Base-by-base conservation (phyloP, 2,797 vertebrate species). In the Natrix natrix region DNA sequence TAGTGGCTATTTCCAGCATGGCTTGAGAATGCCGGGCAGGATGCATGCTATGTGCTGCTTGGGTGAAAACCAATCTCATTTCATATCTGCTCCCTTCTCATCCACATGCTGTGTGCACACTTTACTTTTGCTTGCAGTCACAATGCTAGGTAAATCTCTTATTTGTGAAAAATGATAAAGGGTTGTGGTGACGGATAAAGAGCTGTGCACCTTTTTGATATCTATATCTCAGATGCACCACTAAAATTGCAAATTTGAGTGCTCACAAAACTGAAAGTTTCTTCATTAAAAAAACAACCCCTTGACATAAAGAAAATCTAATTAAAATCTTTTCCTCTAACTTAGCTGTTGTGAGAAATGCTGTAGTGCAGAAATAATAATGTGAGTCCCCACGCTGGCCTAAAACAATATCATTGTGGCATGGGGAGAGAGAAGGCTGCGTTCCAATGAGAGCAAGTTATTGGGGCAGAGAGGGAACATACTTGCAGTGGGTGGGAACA, bases 1-100 rank as follows among this genome's bases (percentile, higher is more conserved):
- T 13, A 90, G 87, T 94, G 96, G 97, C 96, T 97, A 97, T 97
- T 97, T 97, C 95, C 95, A 97, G 97, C 96, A 60, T 87, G 94
- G 91, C 92, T 91, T 0, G 17, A 88, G 96, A 90, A 95, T 90
- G 91, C 93, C 3, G 94, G n/a, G 93, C 92, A 69, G 94, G 96
- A 93, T 0, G 90, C 94, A 92, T 91, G 28, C 94, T 95, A 96
- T 97, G 96, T 97, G 96, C 97, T 96, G 95, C 95, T 97, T 92
- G 0, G 93, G 92, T 97, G 97, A 97, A 97, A 97, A 97, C 95
- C 95, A 95, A 97, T 95, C 96, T 95, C 1, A 0, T 89, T 74
- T 86, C 93, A 88, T 94, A 91, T 5, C 54, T 92, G 88, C 37
- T 92, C 93, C 91, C 96, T 54, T 94, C 83, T 92, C 74, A 61